Base-by-base conservation (phyloP, 2,888 invertebrate species). In the Amblyteles armatorius region DNA sequence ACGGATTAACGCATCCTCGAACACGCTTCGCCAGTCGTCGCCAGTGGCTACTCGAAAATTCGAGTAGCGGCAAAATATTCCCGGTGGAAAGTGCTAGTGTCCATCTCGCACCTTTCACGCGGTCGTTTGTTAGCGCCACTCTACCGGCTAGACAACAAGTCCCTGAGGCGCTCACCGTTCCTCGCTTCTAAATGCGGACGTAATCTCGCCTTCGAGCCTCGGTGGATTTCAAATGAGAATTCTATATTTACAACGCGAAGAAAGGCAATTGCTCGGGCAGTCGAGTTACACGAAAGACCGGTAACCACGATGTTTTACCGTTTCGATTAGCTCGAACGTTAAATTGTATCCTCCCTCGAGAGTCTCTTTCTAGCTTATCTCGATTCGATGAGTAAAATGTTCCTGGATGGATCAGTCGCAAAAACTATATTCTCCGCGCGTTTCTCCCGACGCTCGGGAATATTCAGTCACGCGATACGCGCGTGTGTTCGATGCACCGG, bases 381-480 rank as follows among this genome's bases (percentile, higher is more conserved):
- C 44, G 44, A 48, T 48, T 48, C 44, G 44, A 48, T 16, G 44
- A 16, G 44, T 48, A 16, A 16, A 16, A 48, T 48, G 16, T 48
- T 48, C 16, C 44, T 3, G 44, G 44, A 16, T 48, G 0, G 44
- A 40, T 48, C 44, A 0, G 13, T 16, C 13, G 44, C 44, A 48
- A 48, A 48, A 48, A 48, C 16, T 0, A 48, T 13, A 48, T 48
- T 48, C 33, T 36, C 52, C 36, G 16, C 50, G 19, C 52, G 55
- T 72, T 55, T 36, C n/a, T 72, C 36, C 33, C 36, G 71, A 72
- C 33, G n/a, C 33, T 55, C 36, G 13, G 60, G 1, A 40, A 44
- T 19, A 55, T 40, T 5, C 33, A 71, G 69, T 79, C 79, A 71
- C 77, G 77, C 57, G 55, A 11, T 68, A 48, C n/a, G 69, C 7